phyloP scores from a whole-genome alignment of 1,140 invertebrate genomes.

The Aporrectodea caliginosa region DNA sequence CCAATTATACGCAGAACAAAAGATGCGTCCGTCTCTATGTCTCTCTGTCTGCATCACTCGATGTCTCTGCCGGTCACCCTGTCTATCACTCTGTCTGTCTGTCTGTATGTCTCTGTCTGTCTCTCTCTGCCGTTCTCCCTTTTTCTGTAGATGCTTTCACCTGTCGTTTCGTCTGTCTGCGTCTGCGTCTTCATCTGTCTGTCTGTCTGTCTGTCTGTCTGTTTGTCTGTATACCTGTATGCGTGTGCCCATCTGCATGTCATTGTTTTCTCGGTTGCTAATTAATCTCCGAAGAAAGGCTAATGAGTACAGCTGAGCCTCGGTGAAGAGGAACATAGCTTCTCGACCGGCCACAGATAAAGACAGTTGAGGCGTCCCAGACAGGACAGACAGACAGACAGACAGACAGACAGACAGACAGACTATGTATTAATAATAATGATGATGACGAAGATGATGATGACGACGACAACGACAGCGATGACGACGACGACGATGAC shows the following conservation, averaged over 20 bases:
- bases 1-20: no score
- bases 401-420: not conserved
- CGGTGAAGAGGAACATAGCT: no score
- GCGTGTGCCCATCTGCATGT: not conserved
- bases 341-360: no score
- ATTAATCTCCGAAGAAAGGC: not conserved
- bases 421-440: no score
- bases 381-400: not conserved
- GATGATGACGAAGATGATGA: no score
- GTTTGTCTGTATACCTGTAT: not conserved
- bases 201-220: not conserved
- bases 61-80: constrained; percentile 30
- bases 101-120: constrained; percentile 20
- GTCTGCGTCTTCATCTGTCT: not conserved
- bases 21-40: constrained; percentile 6
- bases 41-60: constrained; percentile 13
- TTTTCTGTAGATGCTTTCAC: not conserved
- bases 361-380: no score
- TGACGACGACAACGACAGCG: no score
- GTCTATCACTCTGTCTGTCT: constrained; percentile 33
- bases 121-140: constrained; percentile 1
- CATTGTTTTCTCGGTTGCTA: not conserved
- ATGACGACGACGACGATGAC: no score
- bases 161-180: not conserved
- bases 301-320: no score